These are phyloP conservation scores for Drosophila paranaensis DNA, from an alignment of 2,888 invertebrate species.

Conservation along the genomic window DNA sequence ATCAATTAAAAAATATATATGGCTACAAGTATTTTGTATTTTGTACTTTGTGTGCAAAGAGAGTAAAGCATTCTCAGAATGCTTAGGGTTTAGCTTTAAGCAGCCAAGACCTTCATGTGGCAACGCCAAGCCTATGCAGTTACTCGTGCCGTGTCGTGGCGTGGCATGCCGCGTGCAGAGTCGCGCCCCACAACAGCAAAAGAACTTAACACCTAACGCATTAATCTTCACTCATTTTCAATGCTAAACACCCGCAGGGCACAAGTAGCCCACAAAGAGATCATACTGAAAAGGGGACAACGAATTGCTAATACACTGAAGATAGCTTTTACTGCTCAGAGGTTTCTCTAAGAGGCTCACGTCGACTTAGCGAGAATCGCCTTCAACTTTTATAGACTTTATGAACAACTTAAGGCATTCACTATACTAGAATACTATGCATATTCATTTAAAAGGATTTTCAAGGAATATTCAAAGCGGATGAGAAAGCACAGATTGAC, in stretches of 20 bases:
- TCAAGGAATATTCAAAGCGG: background rate
- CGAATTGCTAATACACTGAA: conserved; percentile 5
- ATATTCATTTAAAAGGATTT: background rate
- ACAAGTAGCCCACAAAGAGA: conserved; percentile 1
- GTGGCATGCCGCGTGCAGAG: too few relatives aligned
- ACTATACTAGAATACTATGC: background rate
- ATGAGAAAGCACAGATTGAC: too few relatives aligned
- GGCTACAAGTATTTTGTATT: conserved; percentile 37
- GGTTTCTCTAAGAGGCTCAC: too few relatives aligned
- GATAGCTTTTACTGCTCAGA: background rate
- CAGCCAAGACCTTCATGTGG: background rate
- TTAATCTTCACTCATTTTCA: conserved; percentile 52
- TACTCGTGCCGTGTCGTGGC: background rate
- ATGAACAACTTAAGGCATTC: background rate
- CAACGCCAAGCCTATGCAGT: conserved; percentile 22
- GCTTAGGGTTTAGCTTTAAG: conserved; percentile 5
- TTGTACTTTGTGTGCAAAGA: conserved; percentile 1
- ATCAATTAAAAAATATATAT: conserved; percentile 63
- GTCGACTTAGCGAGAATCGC: background rate
- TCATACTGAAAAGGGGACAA: background rate
- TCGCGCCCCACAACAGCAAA: conserved; percentile 17
- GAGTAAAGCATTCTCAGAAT: conserved; percentile 48
- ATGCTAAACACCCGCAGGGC: conserved; percentile 42
- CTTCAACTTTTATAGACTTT: background rate
- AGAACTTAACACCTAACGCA: conserved; percentile 50